Evolutionary conservation across 2,888 invertebrate species (phyloP).

Genomic region (Aplocera efformata): DNA sequence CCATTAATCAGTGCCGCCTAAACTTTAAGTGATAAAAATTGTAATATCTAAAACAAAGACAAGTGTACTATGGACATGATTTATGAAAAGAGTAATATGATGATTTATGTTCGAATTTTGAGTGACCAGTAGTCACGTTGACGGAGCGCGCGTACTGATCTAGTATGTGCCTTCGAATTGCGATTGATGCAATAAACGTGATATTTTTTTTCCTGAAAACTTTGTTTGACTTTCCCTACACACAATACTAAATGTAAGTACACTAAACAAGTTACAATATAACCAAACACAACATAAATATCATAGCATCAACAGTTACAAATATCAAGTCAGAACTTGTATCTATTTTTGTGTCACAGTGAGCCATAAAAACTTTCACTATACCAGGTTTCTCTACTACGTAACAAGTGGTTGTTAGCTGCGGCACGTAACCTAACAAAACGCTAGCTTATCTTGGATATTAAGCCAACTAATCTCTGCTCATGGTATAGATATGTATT

Average conservation of each 20-base stretch:
- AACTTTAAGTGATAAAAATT: constrained; percentile 43
- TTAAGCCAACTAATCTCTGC: constrained; percentile 22
- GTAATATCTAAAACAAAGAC: constrained; percentile 38
- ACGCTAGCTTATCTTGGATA: constrained; percentile 30
- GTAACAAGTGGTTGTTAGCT: constrained; percentile 54
- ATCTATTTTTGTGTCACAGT: constrained; percentile 45
- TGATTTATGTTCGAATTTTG: constrained; percentile 47
- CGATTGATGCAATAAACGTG: constrained; percentile 75
- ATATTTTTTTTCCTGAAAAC: constrained; percentile 60
- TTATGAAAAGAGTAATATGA: constrained; percentile 36
- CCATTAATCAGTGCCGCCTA: constrained; percentile 71
- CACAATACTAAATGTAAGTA: constrained; percentile 16
- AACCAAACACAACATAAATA: constrained; percentile 7
- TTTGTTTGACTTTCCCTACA: constrained; percentile 46
- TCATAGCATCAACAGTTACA: constrained; percentile 23
- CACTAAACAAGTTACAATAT: constrained; percentile 11
- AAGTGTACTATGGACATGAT: constrained; percentile 59
- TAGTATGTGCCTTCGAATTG: constrained; percentile 79
- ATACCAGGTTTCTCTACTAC: constrained; percentile 62
- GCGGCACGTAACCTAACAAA: constrained; percentile 42
- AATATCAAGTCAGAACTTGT: constrained; percentile 31
- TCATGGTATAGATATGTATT: constrained; percentile 12
- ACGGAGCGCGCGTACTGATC: constrained; percentile 71
- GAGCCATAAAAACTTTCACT: constrained; percentile 65
- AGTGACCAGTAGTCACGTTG: constrained; percentile 70